Evolutionary conservation across 2,888 invertebrate species (phyloP), one percentile per base, ranked within the genome.

Genomic region (Clistopyga incitator): DNA sequence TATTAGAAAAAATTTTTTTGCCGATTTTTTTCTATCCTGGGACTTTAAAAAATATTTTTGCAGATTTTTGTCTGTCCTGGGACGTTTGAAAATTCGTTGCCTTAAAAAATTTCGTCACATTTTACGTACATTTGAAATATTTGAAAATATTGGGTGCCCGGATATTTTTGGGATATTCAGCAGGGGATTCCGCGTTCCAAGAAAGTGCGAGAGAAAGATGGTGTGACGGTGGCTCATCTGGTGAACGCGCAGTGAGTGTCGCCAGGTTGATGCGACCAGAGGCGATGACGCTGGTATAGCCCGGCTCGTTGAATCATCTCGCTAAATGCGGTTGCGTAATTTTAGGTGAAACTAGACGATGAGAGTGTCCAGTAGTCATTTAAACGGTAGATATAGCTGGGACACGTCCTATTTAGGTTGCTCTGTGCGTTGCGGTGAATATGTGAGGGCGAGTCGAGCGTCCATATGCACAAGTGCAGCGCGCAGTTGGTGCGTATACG

Each of bases 241-340:
- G 47, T 15, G 11, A 1, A 4, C 13, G 45, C 45, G 45, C 2
- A 15, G 45, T 45, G 34, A 3, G 34, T 3, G 34, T 34, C 3
- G 34, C 6, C 34, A 34, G 34, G 34, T 34, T 34, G 38, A 47
- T 15, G 47, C 15, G 47, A n/a, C 47, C n/a, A 47, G 15, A 47
- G 13, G 47, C 47, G 47, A 47, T 47, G 47, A 47, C 6, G 47
- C 47, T n/a, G 47, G 47, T 52, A 52, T 52, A 20, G 84, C 84
- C 82, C 70, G 77, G 59, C 79, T 76, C 52, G 90, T 90, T 90
- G 90, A 90, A 90, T 90, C 91, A 90, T 87, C 90, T 82, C 85
- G 88, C 91, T 90, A 91, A 91, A 90, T 90, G 88, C 88, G 86
- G 88, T 90, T 91, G 89, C 90, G 87, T 90, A 91, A 90, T 90